These are phyloP conservation scores for Latheticus oryzae DNA, from an alignment of 2,888 invertebrate genomes.

Conservation along the genomic window DNA sequence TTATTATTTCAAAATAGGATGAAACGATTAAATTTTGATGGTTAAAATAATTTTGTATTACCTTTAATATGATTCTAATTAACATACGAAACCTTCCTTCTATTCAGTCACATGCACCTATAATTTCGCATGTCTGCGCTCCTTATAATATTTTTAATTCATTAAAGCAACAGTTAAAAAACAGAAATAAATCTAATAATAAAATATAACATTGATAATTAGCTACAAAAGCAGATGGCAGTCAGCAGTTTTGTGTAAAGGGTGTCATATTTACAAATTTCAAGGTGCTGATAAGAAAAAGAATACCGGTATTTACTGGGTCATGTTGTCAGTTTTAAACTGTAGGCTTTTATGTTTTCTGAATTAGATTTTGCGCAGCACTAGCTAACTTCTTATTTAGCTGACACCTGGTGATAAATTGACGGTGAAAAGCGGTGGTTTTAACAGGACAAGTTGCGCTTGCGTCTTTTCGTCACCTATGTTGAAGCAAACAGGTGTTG, in stretches of 20 bases:
- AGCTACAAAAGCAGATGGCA: no score
- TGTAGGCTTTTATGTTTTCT: conserved; percentile 35
- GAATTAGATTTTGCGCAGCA: conserved; percentile 5
- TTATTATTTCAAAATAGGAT: no score
- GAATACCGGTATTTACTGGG: conserved; percentile 52
- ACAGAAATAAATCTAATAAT: conserved; percentile 10
- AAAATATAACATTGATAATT: conserved; percentile 13
- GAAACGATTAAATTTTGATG: no score
- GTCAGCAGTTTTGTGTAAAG: no score
- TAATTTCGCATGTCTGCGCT: no score
- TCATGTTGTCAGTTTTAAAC: conserved; percentile 46
- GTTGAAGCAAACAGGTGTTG: conserved; percentile 40
- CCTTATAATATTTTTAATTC: no score
- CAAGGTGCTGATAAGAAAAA: conserved; percentile 28
- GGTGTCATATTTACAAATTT: conserved; percentile 23
- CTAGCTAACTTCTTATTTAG: conserved; percentile 19
- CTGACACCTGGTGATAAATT: conserved; percentile 10
- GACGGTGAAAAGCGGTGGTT: conserved; percentile 34
- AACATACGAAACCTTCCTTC: no score
- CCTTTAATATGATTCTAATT: no score
- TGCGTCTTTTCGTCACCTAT: conserved; percentile 47
- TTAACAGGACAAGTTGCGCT: conserved; percentile 44
- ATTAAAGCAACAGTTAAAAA: conserved; percentile 9
- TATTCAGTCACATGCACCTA: no score
- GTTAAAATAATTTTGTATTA: no score